A percentile compares a stretch with the other conserved stretches of the same genome.
Conservation (phyloP, 2,888 invertebrate genomes). For the Acrocyrtus sp. region DNA sequence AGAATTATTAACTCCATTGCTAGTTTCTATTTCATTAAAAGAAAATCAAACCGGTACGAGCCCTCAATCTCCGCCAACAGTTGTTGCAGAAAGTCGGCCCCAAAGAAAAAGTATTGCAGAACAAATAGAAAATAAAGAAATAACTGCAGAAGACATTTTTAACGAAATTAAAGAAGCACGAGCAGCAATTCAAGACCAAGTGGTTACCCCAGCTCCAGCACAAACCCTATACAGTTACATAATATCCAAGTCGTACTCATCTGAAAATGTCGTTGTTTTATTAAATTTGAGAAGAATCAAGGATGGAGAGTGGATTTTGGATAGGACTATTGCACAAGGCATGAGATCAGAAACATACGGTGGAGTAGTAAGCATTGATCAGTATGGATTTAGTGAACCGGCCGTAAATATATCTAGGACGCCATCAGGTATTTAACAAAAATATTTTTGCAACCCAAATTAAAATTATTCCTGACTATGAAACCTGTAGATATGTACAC, state of each 20-base stretch:
- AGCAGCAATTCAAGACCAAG: not conserved
- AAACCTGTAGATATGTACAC: too few species aligned
- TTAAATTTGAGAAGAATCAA: slow-evolving; percentile 27
- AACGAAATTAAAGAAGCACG: slow-evolving; percentile 28
- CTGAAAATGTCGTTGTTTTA: slow-evolving; percentile 37
- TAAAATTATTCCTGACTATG: too few species aligned
- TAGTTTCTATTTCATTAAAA: too few species aligned
- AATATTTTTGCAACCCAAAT: too few species aligned
- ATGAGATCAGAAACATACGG: slow-evolving; percentile 23
- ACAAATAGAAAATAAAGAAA: too few species aligned
- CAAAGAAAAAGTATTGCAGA: not conserved
- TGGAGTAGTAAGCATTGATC: slow-evolving; percentile 31
- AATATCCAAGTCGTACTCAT: slow-evolving; percentile 30
- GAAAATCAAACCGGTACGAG: too few species aligned
- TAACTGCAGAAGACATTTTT: slow-evolving; percentile 33
- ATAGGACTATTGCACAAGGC: slow-evolving; percentile 41
- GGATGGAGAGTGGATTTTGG: slow-evolving; percentile 37
- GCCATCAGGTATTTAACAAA: too few species aligned
- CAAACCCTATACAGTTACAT: slow-evolving; percentile 23
- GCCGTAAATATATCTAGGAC: too few species aligned
- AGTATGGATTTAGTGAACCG: slow-evolving; percentile 18
- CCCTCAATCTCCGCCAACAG: too few species aligned
- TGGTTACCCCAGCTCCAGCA: not conserved
- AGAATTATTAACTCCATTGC: too few species aligned
- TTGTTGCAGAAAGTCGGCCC: not conserved